These are phyloP conservation scores for Phengaris arion DNA, from an alignment of 2,888 invertebrate species.

Conservation along the genomic window DNA sequence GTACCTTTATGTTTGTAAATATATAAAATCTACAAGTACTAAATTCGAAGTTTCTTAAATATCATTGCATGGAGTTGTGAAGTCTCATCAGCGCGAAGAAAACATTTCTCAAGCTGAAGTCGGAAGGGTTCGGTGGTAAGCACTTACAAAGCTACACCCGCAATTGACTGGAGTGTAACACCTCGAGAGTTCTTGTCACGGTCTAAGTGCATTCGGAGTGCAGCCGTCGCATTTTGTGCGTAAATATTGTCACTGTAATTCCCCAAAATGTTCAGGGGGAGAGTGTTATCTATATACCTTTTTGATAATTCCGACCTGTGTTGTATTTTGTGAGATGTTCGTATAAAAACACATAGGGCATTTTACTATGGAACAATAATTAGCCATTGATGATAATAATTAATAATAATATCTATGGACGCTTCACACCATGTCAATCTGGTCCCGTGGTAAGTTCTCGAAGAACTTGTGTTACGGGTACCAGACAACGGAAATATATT, in stretches of 20 bases:
- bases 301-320: constrained; percentile 3
- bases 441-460: too few species aligned
- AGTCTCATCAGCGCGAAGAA: constrained; percentile 33
- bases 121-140: constrained; percentile 50
- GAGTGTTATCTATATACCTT: constrained; percentile 18
- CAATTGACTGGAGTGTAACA: constrained; percentile 56
- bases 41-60: constrained; percentile 13
- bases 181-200: constrained; percentile 51
- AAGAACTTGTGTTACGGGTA: too few species aligned
- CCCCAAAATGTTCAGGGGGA: constrained; percentile 33
- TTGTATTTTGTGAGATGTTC: background rate
- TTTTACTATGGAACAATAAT: too few species aligned
- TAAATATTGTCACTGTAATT: constrained; percentile 51
- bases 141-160: constrained; percentile 55
- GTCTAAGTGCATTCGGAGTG: constrained; percentile 50
- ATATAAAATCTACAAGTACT: too few species aligned
- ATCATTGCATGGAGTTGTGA: constrained; percentile 10
- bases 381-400: too few species aligned
- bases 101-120: constrained; percentile 33
- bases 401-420: too few species aligned
- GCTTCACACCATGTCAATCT: too few species aligned
- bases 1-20: background rate
- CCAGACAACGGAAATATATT: too few species aligned
- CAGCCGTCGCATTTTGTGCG: constrained; percentile 48
- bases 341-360: too few species aligned